Evolutionary conservation across 2,888 invertebrate species (phyloP), one percentile per base, ranked within the genome.

Genomic region (Tuberolachnus salignus): DNA sequence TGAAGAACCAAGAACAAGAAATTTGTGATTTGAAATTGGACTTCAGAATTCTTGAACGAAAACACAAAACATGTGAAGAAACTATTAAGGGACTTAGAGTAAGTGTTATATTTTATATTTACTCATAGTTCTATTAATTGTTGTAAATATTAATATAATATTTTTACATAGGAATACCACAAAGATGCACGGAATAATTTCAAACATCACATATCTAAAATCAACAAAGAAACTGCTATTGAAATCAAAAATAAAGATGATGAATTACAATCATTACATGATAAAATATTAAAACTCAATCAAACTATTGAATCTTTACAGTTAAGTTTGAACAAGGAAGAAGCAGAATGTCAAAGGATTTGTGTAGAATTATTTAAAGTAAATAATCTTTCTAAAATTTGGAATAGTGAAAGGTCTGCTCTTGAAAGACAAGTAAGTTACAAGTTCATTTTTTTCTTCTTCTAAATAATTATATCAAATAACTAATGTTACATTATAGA

Each of bases 11-110:
- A 21, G 80, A 80, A 69, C 80, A 81, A 55, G 74, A 81, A 72
- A 80, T 80, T 23, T 42, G 51, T 16, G 90, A 91, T 83, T 87
- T 88, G 0, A 87, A 89, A 82, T 85, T 90, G 64, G 91, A 92
- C 83, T 89, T 90, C 82, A 88, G 91, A 82, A 88, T 91, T 80
- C 86, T 89, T 0, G 85, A 88, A 44, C 86, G 91, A 0, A 89
- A 91, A 83, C 86, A 89, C 72, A 91, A 91, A 82, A 86, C 88
- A 3, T 87, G 88, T 0, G 88, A 90, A 82, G 88, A 87, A 1
- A 75, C 67, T 49, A 75, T 67, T 3, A 75, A 11, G 16, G 10
- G 75, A 19, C 67, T 75, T 34, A 67, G 75, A 53, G 75, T 75
- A 59, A 75, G 46, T 19, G 44, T 23, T 10, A 23, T n/a, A n/a